Percentiles rank a stretch among this genome's conserved stretches.
Evolutionary conservation across 1,140 invertebrate genomes (phyloP).

Genomic region (Platyura marginata): DNA sequence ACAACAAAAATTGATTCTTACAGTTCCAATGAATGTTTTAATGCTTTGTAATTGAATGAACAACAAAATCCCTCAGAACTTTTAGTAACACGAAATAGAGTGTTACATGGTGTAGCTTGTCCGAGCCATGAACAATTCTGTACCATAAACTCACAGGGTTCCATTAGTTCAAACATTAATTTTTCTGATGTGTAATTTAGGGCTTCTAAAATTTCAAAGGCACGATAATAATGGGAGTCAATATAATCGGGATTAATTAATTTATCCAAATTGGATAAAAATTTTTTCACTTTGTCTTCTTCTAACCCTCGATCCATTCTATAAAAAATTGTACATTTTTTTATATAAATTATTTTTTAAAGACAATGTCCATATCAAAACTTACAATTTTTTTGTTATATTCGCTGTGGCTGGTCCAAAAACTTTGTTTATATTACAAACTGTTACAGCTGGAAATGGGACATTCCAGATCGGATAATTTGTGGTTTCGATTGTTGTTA

Average conservation of each 20-base stretch:
- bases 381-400: constrained; percentile 12
- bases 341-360: background rate
- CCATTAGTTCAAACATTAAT: constrained; percentile 12
- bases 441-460: constrained; percentile 16
- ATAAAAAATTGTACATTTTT: background rate
- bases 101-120: constrained; percentile 12
- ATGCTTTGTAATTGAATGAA: constrained; percentile 15
- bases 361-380: background rate
- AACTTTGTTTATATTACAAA: constrained; percentile 22
- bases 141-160: constrained; percentile 14
- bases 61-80: constrained; percentile 19
- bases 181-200: background rate
- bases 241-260: background rate
- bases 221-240: background rate
- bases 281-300: background rate
- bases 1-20: background rate
- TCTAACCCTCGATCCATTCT: background rate
- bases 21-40: background rate
- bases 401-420: constrained; percentile 10
- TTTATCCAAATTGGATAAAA: background rate
- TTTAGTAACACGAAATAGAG: constrained; percentile 15
- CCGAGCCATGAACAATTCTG: constrained; percentile 16
- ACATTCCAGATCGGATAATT: constrained; percentile 15
- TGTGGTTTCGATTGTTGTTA: constrained; percentile 14
- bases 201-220: background rate